Evolutionary conservation across 2,113 vertebrate species (phyloP), one percentile per base, ranked within the genome.

Genomic region (Hyaena hyaena): DNA sequence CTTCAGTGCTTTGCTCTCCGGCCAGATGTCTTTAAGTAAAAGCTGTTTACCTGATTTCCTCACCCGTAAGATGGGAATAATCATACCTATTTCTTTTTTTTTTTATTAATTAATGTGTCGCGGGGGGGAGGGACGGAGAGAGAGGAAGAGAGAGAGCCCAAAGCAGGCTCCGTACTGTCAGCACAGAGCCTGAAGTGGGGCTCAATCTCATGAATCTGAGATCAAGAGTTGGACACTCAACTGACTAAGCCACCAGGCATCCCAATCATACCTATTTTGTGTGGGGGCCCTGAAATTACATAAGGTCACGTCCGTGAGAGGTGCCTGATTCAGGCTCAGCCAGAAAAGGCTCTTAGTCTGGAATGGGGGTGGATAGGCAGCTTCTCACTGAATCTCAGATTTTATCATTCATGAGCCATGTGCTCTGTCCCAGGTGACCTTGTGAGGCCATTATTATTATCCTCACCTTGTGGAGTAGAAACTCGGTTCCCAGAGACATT

Each of bases 331-430:
- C 14, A 35, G 84, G 61, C n/a, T 33, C 11, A 0, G 17, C 61
- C 17, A 2, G 66, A 69, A 28, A 2, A 11, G 50, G 3, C 8
- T 10, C 7, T 43, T 4, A 19, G 68, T 17, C 16, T 2, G 1
- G 24, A 23, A 14, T 24, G 43, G 3, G 50, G 8, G 26, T 15
- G 24, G 23, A 7, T 4, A 16, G n/a, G 26, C 14, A 7, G 10
- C 23, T 4, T 31, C 35, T 39, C 66, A 65, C 65, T 26, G 43
- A 31, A 1, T 19, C 55, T 63, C 43, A 39, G 14, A 17, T 3
- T 80, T 5, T 16, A 15, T 50, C 19, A 14, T 19, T 17, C 26
- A 4, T 12, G 35, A 55, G 26, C 55, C 4, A 1, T 8, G 0
- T 10, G 5, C 26, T 50, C 10, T 33, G 10, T 61, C 68, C 33